Conservation (phyloP, 2,888 invertebrate genomes). For the Caradrina clavipalpis region DNA sequence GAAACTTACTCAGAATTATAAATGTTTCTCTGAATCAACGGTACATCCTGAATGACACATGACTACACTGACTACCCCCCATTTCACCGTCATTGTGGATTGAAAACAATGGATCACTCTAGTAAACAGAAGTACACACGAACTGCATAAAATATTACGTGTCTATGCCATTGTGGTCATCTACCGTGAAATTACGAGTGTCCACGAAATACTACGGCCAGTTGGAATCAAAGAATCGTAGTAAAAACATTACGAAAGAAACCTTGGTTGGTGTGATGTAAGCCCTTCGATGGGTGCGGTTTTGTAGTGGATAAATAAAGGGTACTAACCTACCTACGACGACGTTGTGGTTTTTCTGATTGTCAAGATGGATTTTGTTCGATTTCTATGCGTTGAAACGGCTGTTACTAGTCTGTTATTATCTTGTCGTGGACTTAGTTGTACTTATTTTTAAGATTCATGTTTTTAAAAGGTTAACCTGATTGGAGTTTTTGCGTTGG, state of each 20-base stretch:
- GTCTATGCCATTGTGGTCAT: conserved; percentile 43
- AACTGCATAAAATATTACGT: conserved; percentile 39
- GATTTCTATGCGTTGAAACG: conserved; percentile 18
- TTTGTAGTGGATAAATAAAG: conserved; percentile 12
- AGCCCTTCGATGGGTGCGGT: conserved; percentile 44
- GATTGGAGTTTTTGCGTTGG: background rate
- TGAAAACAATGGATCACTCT: conserved; percentile 40
- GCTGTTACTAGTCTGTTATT: background rate
- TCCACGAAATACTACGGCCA: conserved; percentile 56
- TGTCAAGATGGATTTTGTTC: conserved; percentile 30
- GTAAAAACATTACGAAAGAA: conserved; percentile 50
- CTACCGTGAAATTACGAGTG: conserved; percentile 57
- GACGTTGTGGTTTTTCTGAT: conserved; percentile 30
- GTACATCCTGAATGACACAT: conserved; percentile 10
- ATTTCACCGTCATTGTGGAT: conserved; percentile 25
- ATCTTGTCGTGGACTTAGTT: background rate
- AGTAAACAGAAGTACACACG: conserved; percentile 40
- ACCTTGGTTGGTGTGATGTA: conserved; percentile 48
- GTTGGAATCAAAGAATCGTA: conserved; percentile 47
- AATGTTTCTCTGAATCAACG: background rate
- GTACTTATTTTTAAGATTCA: background rate
- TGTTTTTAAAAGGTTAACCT: background rate
- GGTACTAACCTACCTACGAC: conserved; percentile 2
- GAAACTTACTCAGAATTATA: background rate
- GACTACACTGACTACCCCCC: conserved; percentile 8